A percentile compares a stretch with the other conserved stretches of the same genome.
These are phyloP conservation scores for Salvator merianae DNA, from an alignment of 2,113 vertebrate species.

Conservation along the genomic window DNA sequence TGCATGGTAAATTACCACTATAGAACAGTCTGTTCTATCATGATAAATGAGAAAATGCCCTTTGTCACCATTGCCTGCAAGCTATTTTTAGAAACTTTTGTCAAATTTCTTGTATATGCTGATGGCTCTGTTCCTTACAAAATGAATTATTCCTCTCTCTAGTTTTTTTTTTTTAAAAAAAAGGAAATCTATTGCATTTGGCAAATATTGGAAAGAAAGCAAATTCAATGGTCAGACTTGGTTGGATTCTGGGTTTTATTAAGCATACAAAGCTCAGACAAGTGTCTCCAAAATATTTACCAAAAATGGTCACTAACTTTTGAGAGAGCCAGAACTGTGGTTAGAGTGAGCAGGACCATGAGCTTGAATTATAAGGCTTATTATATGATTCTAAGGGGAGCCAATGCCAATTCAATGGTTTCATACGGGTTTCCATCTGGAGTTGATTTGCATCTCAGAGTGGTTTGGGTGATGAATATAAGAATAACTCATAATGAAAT, in stretches of 20 bases:
- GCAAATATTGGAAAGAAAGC: neutral
- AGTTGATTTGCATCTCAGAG: slow-evolving; percentile 49
- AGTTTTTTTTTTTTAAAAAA: neutral
- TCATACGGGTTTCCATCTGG: slow-evolving; percentile 56
- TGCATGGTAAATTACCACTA: too few species aligned
- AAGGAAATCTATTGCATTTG: neutral
- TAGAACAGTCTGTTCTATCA: too few species aligned
- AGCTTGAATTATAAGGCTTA: slow-evolving; percentile 42
- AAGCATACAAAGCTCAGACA: slow-evolving; percentile 31
- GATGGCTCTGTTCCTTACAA: neutral
- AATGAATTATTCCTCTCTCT: neutral
- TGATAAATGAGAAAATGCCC: too few species aligned
- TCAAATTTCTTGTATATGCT: neutral
- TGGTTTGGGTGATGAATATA: slow-evolving; percentile 42
- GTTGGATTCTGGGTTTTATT: slow-evolving; percentile 48
- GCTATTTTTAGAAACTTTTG: too few species aligned
- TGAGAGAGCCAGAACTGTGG: slow-evolving; percentile 59
- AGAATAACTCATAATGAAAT: slow-evolving; percentile 54
- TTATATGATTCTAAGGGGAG: slow-evolving; percentile 53
- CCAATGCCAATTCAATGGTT: slow-evolving; percentile 58
- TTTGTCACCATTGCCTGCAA: too few species aligned
- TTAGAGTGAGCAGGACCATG: slow-evolving; percentile 44
- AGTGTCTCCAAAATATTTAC: slow-evolving; percentile 44
- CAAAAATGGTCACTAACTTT: slow-evolving; percentile 38
- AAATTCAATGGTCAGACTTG: slow-evolving; percentile 48